Percentiles rank a stretch among this genome's conserved stretches.
Conservation (phyloP, 2,113 vertebrate species). For the Mesitornis unicolor region DNA sequence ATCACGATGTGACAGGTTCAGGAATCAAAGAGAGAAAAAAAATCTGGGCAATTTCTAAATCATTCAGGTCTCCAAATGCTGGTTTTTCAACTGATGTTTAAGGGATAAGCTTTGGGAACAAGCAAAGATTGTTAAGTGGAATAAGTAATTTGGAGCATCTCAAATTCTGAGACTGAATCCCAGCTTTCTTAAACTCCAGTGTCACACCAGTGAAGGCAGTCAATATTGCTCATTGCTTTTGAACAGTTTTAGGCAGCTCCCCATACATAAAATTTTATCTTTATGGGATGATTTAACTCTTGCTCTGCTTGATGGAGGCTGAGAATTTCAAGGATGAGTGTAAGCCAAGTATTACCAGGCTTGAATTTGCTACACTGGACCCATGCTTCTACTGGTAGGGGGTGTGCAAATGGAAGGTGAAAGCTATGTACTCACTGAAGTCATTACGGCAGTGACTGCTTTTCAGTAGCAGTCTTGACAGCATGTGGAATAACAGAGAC, state of each 20-base stretch:
- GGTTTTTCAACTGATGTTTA: neutral
- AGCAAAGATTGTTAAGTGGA: neutral
- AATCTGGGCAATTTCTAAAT: conserved; percentile 1
- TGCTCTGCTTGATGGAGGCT: neutral
- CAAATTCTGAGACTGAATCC: neutral
- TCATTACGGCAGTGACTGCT: neutral
- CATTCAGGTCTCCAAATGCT: neutral
- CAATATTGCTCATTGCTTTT: neutral
- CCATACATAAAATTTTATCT: neutral
- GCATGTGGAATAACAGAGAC: neutral
- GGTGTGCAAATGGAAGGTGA: neutral
- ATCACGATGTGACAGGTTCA: conserved; percentile 1
- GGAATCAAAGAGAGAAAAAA: conserved; percentile 6
- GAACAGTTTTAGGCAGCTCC: neutral
- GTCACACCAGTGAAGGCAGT: neutral
- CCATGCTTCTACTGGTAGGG: neutral
- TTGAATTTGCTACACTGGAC: neutral
- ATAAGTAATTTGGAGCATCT: neutral
- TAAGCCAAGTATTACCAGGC: neutral
- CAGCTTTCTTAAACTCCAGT: neutral
- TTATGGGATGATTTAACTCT: neutral
- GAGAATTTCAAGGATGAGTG: neutral
- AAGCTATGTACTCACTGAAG: neutral
- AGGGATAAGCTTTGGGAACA: neutral
- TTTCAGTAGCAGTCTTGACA: neutral